Percentiles rank a stretch among this genome's conserved stretches.
These are phyloP conservation scores for Salvator merianae DNA, from an alignment of 2,113 vertebrate genomes.

Conservation along the genomic window DNA sequence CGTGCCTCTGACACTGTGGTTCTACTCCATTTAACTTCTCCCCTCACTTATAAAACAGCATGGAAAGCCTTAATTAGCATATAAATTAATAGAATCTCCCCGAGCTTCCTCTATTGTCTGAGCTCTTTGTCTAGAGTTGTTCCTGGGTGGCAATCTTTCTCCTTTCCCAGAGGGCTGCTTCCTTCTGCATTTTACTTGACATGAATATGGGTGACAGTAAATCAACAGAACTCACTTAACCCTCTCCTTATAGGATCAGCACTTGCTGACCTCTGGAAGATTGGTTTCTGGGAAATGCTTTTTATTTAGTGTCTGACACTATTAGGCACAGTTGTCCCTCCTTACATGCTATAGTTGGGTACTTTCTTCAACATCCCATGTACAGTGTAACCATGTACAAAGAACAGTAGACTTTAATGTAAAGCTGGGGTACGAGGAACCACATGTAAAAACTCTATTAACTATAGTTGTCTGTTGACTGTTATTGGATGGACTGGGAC, in stretches of 20 bases:
- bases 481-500: no score
- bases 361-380: no score
- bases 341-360: no score
- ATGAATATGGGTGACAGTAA: neutral
- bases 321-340: neutral
- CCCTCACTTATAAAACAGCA: neutral
- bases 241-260: fast-evolving
- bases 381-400: no score
- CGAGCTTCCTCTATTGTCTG: neutral
- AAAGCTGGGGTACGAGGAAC: no score
- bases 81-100: constrained; percentile 1
- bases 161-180: neutral
- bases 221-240: neutral
- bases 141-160: neutral
- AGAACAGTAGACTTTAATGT: no score
- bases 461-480: no score
- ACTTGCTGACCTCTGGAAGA: neutral
- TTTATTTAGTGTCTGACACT: neutral
- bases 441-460: no score
- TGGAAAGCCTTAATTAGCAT: neutral
- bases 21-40: neutral
- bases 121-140: constrained; percentile 14
- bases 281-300: neutral
- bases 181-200: neutral
- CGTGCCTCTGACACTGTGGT: neutral